Evolutionary conservation across 2,888 invertebrate genomes (phyloP), one percentile per base, ranked within the genome.

Genomic region (Caenorhabditis japonica): DNA sequence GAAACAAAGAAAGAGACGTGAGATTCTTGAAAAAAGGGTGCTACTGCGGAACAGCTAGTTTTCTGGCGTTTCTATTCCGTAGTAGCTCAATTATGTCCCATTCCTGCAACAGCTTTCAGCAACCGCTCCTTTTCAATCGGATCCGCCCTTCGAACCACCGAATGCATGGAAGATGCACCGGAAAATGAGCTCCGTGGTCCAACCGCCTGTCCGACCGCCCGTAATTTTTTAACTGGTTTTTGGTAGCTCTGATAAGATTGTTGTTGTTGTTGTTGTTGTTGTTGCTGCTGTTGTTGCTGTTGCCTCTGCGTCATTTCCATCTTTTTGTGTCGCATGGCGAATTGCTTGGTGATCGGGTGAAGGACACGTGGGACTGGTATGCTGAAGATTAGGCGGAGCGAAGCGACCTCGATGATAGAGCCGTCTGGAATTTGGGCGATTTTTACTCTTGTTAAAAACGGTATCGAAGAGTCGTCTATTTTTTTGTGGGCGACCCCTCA

Each of bases 371-470:
- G 61, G 3, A 70, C 61, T 8, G 70, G 60, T 25, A 76, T 47
- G 13, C 43, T 55, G 64, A 81, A 79, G 12, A 64, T 55, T 30
- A 85, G 76, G n/a, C 73, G 70, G 23, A 85, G 68, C 4, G 72
- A 23, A 7, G 75, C 77, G 8, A 85, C 76, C 59, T 97, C 97
- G 58, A 97, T 93, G 12, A 96, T 93, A 76, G 94, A 93, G 88
- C 96, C 96, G 89, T 97, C 94, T 87, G 51, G 8, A 61, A 58
- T 41, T n/a, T 15, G 4, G 4, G 17, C 13, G 33, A n/a, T n/a
- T n/a, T n/a, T n/a, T n/a, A n/a, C n/a, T n/a, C n/a, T n/a, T n/a
- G n/a, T n/a, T n/a, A n/a, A n/a, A n/a, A n/a, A n/a, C n/a, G n/a
- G n/a, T n/a, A n/a, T n/a, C n/a, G n/a, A n/a, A n/a, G n/a, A n/a